These are phyloP conservation scores for Teinopalpus imperialis DNA, from an alignment of 2,888 invertebrate genomes.

Conservation along the genomic window DNA sequence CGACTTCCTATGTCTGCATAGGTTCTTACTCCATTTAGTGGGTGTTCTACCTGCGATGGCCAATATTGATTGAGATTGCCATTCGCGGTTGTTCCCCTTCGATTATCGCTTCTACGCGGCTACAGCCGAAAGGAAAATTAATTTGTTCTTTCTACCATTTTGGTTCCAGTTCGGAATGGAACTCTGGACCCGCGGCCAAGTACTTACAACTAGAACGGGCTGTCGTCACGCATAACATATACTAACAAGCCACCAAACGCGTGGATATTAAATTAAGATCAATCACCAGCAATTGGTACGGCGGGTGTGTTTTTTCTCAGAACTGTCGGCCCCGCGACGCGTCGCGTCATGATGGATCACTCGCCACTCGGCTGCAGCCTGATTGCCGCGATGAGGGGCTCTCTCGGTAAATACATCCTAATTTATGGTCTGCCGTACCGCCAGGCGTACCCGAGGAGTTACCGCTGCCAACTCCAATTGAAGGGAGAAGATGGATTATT, in stretches of 20 bases:
- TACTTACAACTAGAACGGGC: too few species aligned
- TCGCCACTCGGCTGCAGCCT: constrained; percentile 31
- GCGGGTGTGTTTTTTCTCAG: constrained; percentile 30
- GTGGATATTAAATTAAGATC: constrained; percentile 31
- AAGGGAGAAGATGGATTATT: constrained; percentile 21
- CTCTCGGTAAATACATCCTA: constrained; percentile 44
- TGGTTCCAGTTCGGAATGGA: too few species aligned
- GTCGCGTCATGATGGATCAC: constrained; percentile 36
- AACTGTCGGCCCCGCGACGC: constrained; percentile 32
- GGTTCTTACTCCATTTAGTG: too few species aligned
- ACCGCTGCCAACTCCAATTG: constrained; percentile 22
- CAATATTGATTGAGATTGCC: too few species aligned
- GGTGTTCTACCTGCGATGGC: too few species aligned
- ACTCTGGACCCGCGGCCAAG: too few species aligned
- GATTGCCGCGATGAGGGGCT: constrained; percentile 29
- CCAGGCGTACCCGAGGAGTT: neutral
- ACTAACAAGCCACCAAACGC: constrained; percentile 15
- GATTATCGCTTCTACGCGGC: too few species aligned
- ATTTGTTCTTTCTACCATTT: too few species aligned
- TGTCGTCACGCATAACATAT: neutral
- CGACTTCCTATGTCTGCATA: too few species aligned
- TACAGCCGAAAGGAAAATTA: too few species aligned
- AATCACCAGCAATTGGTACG: constrained; percentile 38
- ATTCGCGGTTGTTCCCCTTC: too few species aligned
- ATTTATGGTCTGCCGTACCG: constrained; percentile 34